These are phyloP conservation scores for Dasysyrphus tricinctus DNA, from an alignment of 2,888 invertebrate species.

Conservation along the genomic window DNA sequence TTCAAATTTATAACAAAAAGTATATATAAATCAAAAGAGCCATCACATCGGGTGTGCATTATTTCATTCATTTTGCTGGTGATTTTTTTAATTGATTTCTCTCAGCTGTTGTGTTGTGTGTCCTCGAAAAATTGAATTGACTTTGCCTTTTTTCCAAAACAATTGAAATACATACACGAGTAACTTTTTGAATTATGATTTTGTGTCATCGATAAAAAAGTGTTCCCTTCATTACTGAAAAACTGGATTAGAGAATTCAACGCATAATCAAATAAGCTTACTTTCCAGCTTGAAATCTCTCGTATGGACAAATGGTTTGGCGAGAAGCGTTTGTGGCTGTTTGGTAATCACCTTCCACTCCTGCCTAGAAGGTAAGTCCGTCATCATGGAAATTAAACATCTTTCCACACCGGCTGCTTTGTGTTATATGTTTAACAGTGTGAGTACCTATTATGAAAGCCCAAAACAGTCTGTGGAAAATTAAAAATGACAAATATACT, in stretches of 20 bases:
- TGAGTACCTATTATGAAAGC: constrained; percentile 22
- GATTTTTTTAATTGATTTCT: constrained; percentile 48
- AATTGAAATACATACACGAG: not conserved
- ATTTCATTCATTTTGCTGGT: constrained; percentile 41
- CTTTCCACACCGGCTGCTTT: not conserved
- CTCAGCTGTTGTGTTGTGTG: constrained; percentile 3
- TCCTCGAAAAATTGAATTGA: constrained; percentile 7
- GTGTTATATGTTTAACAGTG: not conserved
- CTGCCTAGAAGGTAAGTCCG: constrained; percentile 90
- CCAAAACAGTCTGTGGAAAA: constrained; percentile 50
- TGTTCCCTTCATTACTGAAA: not conserved
- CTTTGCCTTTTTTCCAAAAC: not conserved
- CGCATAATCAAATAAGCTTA: constrained; percentile 4
- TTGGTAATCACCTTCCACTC: constrained; percentile 94
- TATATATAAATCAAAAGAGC: not conserved
- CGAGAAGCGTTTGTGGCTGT: constrained; percentile 95
- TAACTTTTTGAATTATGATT: constrained; percentile 11
- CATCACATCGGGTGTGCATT: constrained; percentile 16
- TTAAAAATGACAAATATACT: constrained; percentile 51
- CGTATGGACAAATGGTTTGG: constrained; percentile 96
- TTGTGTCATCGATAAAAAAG: constrained; percentile 4
- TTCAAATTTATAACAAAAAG: constrained; percentile 19
- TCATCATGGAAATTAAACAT: not conserved
- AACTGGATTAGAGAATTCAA: not conserved
- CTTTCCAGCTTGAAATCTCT: constrained; percentile 62